These are phyloP conservation scores for Lissonota sp. DNA, from an alignment of 2,888 invertebrate species.

Conservation along the genomic window DNA sequence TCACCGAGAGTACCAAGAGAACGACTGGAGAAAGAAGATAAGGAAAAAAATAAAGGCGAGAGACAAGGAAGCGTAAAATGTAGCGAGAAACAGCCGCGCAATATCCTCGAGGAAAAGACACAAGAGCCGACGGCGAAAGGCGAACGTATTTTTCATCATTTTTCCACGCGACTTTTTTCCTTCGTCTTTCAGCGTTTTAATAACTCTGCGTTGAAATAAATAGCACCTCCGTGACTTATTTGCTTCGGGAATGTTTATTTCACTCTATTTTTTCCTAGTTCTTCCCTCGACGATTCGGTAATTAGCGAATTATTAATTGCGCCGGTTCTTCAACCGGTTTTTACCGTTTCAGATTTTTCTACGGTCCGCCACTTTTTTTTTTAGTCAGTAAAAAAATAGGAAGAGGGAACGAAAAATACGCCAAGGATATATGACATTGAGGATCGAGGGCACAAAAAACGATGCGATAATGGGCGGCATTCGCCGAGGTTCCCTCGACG, in stretches of 20 bases:
- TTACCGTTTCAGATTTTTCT: conserved; percentile 15
- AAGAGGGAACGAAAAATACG: neutral
- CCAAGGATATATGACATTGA: conserved; percentile 9
- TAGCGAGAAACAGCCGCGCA: conserved; percentile 37
- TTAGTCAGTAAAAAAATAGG: conserved; percentile 8
- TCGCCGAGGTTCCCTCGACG: conserved; percentile 34
- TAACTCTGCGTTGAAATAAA: conserved; percentile 5
- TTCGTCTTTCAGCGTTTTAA: neutral
- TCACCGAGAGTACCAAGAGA: conserved; percentile 20
- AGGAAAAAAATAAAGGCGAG: conserved; percentile 21
- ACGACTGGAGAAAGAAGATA: conserved; percentile 45
- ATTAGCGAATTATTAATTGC: conserved; percentile 59
- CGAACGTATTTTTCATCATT: conserved; percentile 36
- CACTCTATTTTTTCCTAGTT: conserved; percentile 7
- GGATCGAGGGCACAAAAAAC: conserved; percentile 29
- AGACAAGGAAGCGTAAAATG: conserved; percentile 12
- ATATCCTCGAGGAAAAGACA: conserved; percentile 23
- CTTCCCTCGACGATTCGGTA: conserved; percentile 6
- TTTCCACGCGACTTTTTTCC: neutral
- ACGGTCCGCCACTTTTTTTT: conserved; percentile 39
- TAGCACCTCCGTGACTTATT: no score
- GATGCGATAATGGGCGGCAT: conserved; percentile 50
- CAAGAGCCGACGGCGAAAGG: neutral
- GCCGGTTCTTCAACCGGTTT: conserved; percentile 15
- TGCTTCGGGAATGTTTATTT: neutral